Evolutionary conservation across 2,113 vertebrate species (phyloP).

Genomic region (Leptodactylus fuscus): DNA sequence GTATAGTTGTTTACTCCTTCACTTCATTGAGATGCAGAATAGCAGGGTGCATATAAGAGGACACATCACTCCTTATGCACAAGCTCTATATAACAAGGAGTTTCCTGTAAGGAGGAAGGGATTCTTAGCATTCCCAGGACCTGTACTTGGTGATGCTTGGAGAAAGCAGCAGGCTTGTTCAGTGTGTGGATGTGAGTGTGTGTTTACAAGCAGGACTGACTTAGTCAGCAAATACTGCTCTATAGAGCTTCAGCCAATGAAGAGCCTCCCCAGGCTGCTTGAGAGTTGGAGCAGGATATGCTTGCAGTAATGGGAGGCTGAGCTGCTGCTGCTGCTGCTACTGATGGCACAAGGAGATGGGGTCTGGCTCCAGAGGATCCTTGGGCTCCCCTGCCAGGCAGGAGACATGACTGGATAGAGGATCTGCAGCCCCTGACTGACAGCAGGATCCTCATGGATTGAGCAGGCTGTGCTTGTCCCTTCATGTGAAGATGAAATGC

Average conservation of each 20-base stretch:
- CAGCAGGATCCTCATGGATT: slow-evolving; percentile 69
- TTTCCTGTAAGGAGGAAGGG: not conserved
- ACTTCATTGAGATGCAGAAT: not conserved
- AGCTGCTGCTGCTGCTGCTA: slow-evolving; percentile 63
- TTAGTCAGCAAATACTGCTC: slow-evolving; percentile 77
- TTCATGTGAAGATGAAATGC: slow-evolving; percentile 92
- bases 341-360: slow-evolving; percentile 70
- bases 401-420: slow-evolving; percentile 63
- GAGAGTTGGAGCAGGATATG: slow-evolving; percentile 70
- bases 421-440: slow-evolving; percentile 67
- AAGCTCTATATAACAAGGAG: not conserved
- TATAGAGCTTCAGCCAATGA: slow-evolving; percentile 73
- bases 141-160: slow-evolving; percentile 12
- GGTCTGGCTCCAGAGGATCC: slow-evolving; percentile 67
- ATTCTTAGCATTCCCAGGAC: not conserved
- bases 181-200: slow-evolving; percentile 39
- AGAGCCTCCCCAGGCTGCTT: slow-evolving; percentile 68
- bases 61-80: not conserved
- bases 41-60: not conserved
- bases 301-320: slow-evolving; percentile 72
- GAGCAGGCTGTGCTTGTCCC: slow-evolving; percentile 66
- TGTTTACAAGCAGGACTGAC: slow-evolving; percentile 73
- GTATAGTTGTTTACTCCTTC: not conserved
- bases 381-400: slow-evolving; percentile 64
- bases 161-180: slow-evolving; percentile 64